Evolutionary conservation across 2,888 invertebrate species (phyloP).

Genomic region (Hirtodrosophila alboralis): DNA sequence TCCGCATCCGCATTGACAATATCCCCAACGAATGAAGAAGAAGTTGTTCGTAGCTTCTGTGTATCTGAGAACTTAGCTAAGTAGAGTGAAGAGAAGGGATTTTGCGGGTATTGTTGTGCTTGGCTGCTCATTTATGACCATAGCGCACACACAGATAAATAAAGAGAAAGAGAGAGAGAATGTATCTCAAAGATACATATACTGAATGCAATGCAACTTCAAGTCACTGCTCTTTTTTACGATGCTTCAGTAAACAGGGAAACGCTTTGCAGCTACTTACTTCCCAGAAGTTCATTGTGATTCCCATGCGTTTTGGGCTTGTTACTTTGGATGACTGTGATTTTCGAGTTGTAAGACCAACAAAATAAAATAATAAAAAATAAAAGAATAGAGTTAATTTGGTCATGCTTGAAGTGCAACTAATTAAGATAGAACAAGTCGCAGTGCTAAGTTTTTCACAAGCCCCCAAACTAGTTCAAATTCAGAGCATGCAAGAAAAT

Average conservation of each 20-base stretch:
- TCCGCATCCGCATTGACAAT: slow-evolving; percentile 1
- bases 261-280: slow-evolving; percentile 29
- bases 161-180: slow-evolving; percentile 36
- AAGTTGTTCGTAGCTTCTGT: no score
- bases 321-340: slow-evolving; percentile 38
- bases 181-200: slow-evolving; percentile 55
- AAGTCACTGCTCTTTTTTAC: slow-evolving; percentile 52
- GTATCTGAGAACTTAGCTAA: slow-evolving; percentile 22
- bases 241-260: slow-evolving; percentile 65
- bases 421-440: slow-evolving; percentile 42
- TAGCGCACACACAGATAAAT: no score
- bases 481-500: no score
- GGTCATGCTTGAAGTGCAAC: slow-evolving; percentile 61
- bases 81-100: no score
- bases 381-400: slow-evolving; percentile 21
- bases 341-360: slow-evolving; percentile 8
- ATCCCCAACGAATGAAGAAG: slow-evolving; percentile 10
- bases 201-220: slow-evolving; percentile 53
- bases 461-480: no score
- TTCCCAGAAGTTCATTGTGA: slow-evolving; percentile 51
- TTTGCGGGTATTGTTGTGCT: slow-evolving; percentile 53
- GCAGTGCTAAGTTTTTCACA: no score
- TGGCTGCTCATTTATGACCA: slow-evolving; percentile 80
- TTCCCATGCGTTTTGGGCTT: slow-evolving; percentile 1
- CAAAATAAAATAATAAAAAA: background rate